These are phyloP conservation scores for Tribolium castaneum DNA, from an alignment of 1,140 invertebrate genomes.

Conservation along the genomic window DNA sequence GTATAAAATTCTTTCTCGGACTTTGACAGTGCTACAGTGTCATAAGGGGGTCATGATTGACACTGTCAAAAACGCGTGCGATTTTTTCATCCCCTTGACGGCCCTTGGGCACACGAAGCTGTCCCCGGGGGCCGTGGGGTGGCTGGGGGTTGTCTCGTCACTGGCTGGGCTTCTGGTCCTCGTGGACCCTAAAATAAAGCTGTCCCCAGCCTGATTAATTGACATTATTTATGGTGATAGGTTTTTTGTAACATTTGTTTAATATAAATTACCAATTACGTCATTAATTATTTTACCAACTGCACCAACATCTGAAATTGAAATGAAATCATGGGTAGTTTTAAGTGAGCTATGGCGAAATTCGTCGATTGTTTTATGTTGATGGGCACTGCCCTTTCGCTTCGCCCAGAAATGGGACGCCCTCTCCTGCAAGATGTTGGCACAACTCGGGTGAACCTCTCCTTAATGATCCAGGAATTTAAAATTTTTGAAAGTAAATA, in stretches of 20 bases:
- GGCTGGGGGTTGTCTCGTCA: conserved; percentile 84
- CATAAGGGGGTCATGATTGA: conserved; percentile 80
- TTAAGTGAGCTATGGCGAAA: conserved; percentile 17
- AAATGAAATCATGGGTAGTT: neutral
- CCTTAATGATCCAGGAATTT: conserved; percentile 40
- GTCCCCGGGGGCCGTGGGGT: conserved; percentile 79
- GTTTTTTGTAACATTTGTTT: neutral
- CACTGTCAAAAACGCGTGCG: conserved; percentile 86
- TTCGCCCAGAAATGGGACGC: conserved; percentile 41
- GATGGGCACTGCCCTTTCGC: conserved; percentile 48
- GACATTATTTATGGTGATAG: neutral
- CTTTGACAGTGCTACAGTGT: conserved; percentile 51
- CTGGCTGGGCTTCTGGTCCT: conserved; percentile 78
- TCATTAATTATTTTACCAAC: conserved; percentile 20
- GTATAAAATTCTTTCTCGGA: conserved; percentile 1
- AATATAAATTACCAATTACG: neutral
- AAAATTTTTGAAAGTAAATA: conserved; percentile 31
- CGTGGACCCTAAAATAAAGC: conserved; percentile 77
- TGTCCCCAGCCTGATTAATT: conserved; percentile 59
- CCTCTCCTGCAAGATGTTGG: conserved; percentile 42
- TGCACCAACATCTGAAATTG: neutral
- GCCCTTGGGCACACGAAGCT: conserved; percentile 80
- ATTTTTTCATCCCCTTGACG: conserved; percentile 85
- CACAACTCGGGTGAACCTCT: conserved; percentile 48
- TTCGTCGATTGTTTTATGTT: conserved; percentile 54